phyloP scores from a whole-genome alignment of 2,113 vertebrate genomes.

The Osmerus mordax region DNA sequence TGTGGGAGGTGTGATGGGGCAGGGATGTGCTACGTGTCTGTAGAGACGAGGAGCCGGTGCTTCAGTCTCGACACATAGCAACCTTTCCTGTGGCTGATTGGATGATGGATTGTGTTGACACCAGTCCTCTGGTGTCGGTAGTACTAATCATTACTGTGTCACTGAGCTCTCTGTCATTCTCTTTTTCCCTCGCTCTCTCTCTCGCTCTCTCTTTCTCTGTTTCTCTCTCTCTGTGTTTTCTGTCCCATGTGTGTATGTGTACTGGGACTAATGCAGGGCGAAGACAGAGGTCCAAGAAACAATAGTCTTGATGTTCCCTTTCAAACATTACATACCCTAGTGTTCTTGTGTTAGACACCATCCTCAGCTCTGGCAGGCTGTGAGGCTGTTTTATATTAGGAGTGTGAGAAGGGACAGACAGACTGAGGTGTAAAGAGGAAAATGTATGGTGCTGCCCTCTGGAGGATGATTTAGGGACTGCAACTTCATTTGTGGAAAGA shows the following conservation, averaged over 20 bases:
- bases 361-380: constrained; percentile 6
- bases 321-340: constrained; percentile 11
- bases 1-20: too few species aligned
- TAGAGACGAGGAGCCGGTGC: constrained; percentile 21
- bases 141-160: constrained; percentile 29
- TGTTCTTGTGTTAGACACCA: constrained; percentile 20
- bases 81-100: too few species aligned
- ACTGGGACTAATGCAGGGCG: constrained; percentile 31
- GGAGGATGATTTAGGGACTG: constrained; percentile 41
- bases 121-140: background rate
- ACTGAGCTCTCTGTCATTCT: constrained; percentile 14
- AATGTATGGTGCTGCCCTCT: constrained; percentile 46
- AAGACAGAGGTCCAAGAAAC: constrained; percentile 42
- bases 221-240: background rate
- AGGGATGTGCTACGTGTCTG: background rate
- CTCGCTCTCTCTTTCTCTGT: background rate
- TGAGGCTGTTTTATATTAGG: background rate
- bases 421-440: background rate
- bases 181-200: constrained; percentile 3
- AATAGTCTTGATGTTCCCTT: constrained; percentile 29
- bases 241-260: background rate
- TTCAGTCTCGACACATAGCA: background rate
- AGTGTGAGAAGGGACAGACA: background rate
- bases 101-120: background rate
- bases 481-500: background rate